These are phyloP conservation scores for Mungos mungo DNA, from an alignment of 2,113 vertebrate species.

Conservation along the genomic window DNA sequence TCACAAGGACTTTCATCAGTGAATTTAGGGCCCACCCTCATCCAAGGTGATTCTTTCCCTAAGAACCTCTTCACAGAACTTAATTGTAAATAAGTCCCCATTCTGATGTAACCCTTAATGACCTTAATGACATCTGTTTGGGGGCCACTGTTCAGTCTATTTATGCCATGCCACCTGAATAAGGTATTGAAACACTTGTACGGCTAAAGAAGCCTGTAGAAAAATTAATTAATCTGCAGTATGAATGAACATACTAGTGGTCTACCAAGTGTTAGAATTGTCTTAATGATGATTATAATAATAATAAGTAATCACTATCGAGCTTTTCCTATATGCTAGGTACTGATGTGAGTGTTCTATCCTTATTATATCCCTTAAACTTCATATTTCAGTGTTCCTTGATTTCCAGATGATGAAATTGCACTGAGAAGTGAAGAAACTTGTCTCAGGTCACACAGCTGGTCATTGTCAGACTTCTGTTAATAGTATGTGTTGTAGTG, in stretches of 20 bases:
- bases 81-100: neutral
- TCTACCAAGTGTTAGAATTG: neutral
- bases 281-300: neutral
- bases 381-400: neutral
- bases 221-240: neutral
- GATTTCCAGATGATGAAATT: neutral
- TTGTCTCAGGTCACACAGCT: neutral
- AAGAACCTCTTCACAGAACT: neutral
- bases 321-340: neutral
- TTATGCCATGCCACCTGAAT: rapidly evolving
- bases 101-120: neutral
- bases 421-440: neutral
- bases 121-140: neutral
- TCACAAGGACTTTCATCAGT: neutral
- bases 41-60: neutral
- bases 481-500: neutral
- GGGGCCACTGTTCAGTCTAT: neutral
- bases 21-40: neutral
- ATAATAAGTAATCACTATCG: neutral
- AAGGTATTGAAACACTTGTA: neutral
- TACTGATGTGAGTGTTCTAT: neutral
- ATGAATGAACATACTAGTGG: neutral
- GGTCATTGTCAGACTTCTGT: neutral
- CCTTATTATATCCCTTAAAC: neutral
- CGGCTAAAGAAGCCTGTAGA: neutral